Conservation (phyloP, 2,797 vertebrate genomes). For the Pseudocheirus occidentalis region DNA sequence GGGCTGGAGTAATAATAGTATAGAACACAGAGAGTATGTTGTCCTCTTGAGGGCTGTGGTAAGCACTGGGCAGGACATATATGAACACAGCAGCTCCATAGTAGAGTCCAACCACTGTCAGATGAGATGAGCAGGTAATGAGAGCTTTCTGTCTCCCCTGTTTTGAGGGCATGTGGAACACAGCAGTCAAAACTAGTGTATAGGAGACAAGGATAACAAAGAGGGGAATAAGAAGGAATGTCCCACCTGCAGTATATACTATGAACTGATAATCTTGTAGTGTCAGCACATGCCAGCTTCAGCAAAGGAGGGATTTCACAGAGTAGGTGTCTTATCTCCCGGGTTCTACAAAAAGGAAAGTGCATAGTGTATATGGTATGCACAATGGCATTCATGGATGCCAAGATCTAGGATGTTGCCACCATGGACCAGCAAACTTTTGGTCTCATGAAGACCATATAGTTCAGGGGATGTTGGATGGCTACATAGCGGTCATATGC, state of each 20-base stretch:
- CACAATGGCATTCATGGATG: slow-evolving; percentile 38
- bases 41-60: slow-evolving; percentile 59
- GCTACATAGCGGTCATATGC: slow-evolving; percentile 79
- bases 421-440: slow-evolving; percentile 60
- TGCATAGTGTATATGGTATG: slow-evolving; percentile 62
- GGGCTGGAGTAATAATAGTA: slow-evolving; percentile 61
- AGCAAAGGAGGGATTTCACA: slow-evolving; percentile 70
- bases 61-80: slow-evolving; percentile 68
- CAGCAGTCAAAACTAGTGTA: slow-evolving; percentile 53
- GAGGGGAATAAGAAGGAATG: slow-evolving; percentile 59
- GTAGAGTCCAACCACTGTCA: slow-evolving; percentile 71
- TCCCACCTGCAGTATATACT: slow-evolving; percentile 54
- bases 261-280: slow-evolving; percentile 65
- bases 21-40: slow-evolving; percentile 72
- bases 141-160: slow-evolving; percentile 73
- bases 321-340: slow-evolving; percentile 58
- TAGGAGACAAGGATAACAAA: slow-evolving; percentile 67
- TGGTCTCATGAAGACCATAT: slow-evolving; percentile 65
- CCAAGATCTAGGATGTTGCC: slow-evolving; percentile 55
- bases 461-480: slow-evolving; percentile 77
- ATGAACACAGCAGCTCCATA: slow-evolving; percentile 66
- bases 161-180: slow-evolving; percentile 63
- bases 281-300: slow-evolving; percentile 69
- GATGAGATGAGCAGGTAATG: slow-evolving; percentile 76
- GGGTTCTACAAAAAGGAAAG: slow-evolving; percentile 61